Evolutionary conservation across 2,888 invertebrate genomes (phyloP), one percentile per base, ranked within the genome.

Genomic region (Lasioglossum morio): DNA sequence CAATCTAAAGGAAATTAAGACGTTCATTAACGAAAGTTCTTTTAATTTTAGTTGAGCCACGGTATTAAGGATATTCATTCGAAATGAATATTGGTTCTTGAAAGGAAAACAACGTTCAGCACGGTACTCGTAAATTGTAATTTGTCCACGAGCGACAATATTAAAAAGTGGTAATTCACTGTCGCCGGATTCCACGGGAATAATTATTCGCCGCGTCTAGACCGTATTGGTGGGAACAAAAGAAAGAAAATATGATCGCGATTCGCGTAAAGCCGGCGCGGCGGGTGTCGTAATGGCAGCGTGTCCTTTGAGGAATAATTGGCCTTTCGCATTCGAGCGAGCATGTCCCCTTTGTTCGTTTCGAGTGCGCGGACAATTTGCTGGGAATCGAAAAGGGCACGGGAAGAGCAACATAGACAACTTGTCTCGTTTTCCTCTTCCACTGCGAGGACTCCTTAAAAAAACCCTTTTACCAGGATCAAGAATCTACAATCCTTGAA

Each of bases 241-340:
- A 46, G 43, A 57, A 19, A 23, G 43, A 37, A 48, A 40, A 40
- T n/a, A 43, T n/a, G 27, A 53, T 53, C n/a, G 60, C 34, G 60
- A 34, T 23, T 53, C 53, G 53, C 30, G 66, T 30, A 69, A 69
- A 69, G n/a, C 23, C 23, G 40, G 27, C 46, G 46, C 46, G 46
- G 46, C 4, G 34, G 30, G 53, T 53, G 43, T 37, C n/a, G 53
- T 27, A 60, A 84, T 27, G 83, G n/a, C 84, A 63, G 60, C 72
- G 27, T 75, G 34, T 78, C 72, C 74, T 75, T 78, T 72, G 23
- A 63, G 53, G 83, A 75, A 74, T 77, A 84, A 84, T 53, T 72
- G 60, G n/a, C 53, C 53, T 53, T 43, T 37, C 27, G 74, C 70
- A 34, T 37, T 46, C 53, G 19, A 46, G 40, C 16, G 53, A 53